Conservation (phyloP, 2,797 vertebrate genomes). For the Etheostoma nigrum region DNA sequence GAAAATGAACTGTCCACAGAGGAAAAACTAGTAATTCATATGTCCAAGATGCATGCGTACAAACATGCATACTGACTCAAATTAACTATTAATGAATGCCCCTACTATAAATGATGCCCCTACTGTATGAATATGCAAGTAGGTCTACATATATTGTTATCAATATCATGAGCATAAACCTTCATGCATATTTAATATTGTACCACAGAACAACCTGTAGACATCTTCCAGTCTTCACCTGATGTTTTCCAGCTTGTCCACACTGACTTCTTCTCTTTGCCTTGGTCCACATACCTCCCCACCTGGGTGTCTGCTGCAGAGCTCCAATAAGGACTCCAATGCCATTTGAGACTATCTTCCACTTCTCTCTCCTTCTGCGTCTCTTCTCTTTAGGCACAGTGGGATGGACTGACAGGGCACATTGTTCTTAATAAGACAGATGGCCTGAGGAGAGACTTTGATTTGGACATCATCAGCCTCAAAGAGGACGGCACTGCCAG, state of each 20-base stretch:
- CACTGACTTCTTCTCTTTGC: constrained; percentile 9
- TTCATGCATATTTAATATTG: not conserved
- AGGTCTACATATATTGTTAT: too few relatives aligned
- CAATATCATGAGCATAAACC: not conserved
- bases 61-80: not conserved
- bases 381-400: constrained; percentile 87
- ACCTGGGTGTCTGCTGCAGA: constrained; percentile 26
- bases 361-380: constrained; percentile 29
- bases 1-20: not conserved
- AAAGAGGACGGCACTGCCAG: constrained; percentile 96
- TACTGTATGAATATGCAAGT: not conserved
- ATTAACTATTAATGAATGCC: not conserved
- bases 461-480: constrained; percentile 98
- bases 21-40: not conserved
- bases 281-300: constrained; percentile 21
- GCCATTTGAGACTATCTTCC: constrained; percentile 27
- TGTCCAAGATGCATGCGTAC: not conserved
- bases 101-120: not conserved
- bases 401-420: constrained; percentile 96
- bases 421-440: constrained; percentile 98
- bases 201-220: not conserved
- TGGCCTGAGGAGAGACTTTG: constrained; percentile 95
- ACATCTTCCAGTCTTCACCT: not conserved
- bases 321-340: constrained; percentile 9
- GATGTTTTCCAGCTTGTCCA: constrained; percentile 1